Percentiles rank a stretch among this genome's conserved stretches.
Conservation (phyloP, 1,140 invertebrate genomes). For the Eupristina koningsbergeri region DNA sequence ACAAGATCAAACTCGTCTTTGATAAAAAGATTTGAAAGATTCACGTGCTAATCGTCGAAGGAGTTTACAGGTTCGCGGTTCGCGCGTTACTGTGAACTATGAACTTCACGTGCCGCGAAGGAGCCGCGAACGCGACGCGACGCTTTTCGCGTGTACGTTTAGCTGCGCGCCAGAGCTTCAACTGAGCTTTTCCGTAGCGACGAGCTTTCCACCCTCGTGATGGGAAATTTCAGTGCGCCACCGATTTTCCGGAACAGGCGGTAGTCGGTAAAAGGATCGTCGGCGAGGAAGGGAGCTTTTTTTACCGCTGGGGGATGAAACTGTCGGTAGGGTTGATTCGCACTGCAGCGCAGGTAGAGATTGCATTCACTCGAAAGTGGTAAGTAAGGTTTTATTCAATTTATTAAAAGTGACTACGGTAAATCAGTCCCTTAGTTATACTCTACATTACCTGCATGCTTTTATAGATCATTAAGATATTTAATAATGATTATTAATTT, state of each 20-base stretch:
- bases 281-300: neutral
- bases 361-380: neutral
- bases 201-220: constrained; percentile 41
- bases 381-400: too few species aligned
- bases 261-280: constrained; percentile 45
- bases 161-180: constrained; percentile 52
- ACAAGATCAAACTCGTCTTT: neutral
- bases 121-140: constrained; percentile 41
- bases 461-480: too few species aligned
- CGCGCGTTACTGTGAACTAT: neutral
- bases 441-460: too few species aligned
- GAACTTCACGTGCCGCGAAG: constrained; percentile 27
- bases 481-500: too few species aligned
- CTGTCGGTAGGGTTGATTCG: neutral
- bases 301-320: neutral
- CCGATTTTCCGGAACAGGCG: neutral
- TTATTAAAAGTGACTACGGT: too few species aligned
- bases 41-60: neutral
- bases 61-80: neutral
- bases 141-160: constrained; percentile 50
- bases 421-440: too few species aligned
- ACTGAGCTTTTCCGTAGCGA: constrained; percentile 48
- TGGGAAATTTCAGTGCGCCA: neutral
- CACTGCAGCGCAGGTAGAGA: neutral
- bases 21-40: neutral